Evolutionary conservation across 2,888 invertebrate genomes (phyloP), one percentile per base, ranked within the genome.

Genomic region (Plutella xylostella): DNA sequence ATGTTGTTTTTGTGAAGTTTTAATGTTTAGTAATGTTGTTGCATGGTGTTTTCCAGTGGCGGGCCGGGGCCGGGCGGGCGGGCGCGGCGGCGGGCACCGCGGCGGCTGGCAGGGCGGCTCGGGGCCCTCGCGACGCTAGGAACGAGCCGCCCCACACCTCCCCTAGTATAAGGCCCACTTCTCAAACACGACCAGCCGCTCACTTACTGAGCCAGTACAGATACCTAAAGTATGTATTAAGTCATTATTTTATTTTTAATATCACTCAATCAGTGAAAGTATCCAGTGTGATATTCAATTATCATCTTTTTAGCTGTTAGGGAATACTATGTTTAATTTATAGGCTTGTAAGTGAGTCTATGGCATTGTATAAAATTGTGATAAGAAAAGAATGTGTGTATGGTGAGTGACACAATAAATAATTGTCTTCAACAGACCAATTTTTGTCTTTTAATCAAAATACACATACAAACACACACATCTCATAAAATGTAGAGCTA

Each of bases 41-140:
- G 5, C 25, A 25, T 34, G n/a, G 9, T 34, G 14, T 9, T 4
- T 41, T 45, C 5, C 70, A 80, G 82, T 86, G 61, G 90, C 90
- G 45, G 89, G 89, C 4, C 72, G 90, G 54, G 89, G 90, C 1
- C 68, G 90, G 58, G 85, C 87, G 17, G 75, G 86, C 25, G 77
- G 87, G 15, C 75, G 63, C 63, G 89, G 65, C 49, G 89, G 68
- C 53, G 69, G 76, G 65, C 74, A 86, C 65, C 57, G 88, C 19
- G 89, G 89, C 4, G 85, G 88, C 35, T 89, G 90, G 89, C 90
- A 90, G 63, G 89, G 89, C 0, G 87, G 88, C 37, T 86, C 87
- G 0, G 86, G 88, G 4, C 83, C 83, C 31, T 78, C 75, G 15
- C 65, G 77, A 56, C 74, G 77, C 58, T 83, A 73, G 63, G 30